Conservation (phyloP, 2,113 vertebrate genomes). For the Heliornis fulica region DNA sequence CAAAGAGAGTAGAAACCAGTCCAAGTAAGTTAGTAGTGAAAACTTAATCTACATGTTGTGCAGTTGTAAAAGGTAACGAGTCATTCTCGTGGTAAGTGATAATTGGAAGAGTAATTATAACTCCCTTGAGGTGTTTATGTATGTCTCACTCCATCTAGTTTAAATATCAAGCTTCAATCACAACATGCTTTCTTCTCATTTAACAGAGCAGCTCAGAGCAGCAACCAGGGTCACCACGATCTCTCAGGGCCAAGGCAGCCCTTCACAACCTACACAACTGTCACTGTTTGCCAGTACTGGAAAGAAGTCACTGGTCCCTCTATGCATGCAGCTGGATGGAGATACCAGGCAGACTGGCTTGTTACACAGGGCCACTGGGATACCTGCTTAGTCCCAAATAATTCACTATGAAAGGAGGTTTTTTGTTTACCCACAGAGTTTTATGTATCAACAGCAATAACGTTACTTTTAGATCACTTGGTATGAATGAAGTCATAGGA, state of each 20-base stretch:
- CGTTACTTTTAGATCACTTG: not conserved
- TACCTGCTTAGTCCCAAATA: rapidly evolving
- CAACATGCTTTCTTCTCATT: rapidly evolving
- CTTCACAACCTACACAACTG: not conserved
- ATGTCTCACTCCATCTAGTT: not conserved
- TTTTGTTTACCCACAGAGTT: not conserved
- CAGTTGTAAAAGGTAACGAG: not conserved
- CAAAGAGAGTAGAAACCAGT: not conserved
- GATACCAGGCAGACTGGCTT: not conserved
- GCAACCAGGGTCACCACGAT: not conserved
- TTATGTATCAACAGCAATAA: not conserved
- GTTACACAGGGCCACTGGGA: not conserved
- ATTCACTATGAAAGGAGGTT: not conserved
- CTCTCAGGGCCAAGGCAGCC: not conserved
- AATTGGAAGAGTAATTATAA: not conserved
- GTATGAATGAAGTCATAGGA: not conserved
- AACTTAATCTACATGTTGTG: not conserved
- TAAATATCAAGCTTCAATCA: rapidly evolving
- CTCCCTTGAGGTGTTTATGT: not conserved
- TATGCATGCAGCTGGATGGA: rapidly evolving
- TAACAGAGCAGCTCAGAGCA: not conserved
- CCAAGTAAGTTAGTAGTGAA: not conserved
- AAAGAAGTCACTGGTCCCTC: rapidly evolving
- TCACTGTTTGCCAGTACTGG: rapidly evolving
- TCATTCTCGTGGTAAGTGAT: not conserved